Evolutionary conservation across 2,797 vertebrate genomes (phyloP).

Genomic region (Liasis olivaceus): DNA sequence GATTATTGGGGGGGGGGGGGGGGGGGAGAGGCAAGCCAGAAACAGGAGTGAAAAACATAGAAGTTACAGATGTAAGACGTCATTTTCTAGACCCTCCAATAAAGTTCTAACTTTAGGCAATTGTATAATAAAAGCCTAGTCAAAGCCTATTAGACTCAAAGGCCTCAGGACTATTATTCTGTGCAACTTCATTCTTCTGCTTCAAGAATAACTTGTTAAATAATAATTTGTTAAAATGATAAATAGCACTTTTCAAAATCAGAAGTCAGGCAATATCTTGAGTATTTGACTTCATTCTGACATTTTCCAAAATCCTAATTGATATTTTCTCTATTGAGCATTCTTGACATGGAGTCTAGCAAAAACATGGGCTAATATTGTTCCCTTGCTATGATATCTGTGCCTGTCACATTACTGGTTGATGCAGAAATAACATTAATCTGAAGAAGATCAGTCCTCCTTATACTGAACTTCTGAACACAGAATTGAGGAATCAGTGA

Average conservation of each 20-base stretch:
- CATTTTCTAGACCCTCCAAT: neutral
- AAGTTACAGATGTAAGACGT: neutral
- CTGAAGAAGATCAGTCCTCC: neutral
- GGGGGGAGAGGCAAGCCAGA: neutral
- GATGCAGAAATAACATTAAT: neutral
- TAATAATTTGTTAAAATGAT: neutral
- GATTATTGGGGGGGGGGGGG: neutral
- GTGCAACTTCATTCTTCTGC: neutral
- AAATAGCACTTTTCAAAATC: neutral
- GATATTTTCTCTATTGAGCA: neutral
- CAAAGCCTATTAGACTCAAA: neutral
- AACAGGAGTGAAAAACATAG: neutral
- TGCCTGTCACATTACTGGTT: neutral
- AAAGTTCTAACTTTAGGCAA: neutral
- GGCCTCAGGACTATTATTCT: neutral
- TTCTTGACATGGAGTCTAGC: neutral
- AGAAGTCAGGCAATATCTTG: neutral
- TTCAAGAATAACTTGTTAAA: neutral
- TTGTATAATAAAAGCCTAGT: neutral
- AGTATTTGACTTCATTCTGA: neutral
- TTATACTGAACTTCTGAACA: neutral
- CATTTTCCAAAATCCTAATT: neutral
- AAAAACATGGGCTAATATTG: neutral
- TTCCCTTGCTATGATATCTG: neutral
- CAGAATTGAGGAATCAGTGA: neutral